These are phyloP conservation scores for Nematostella vectensis DNA, from an alignment of 92 coral and sea anemone species.

Conservation along the genomic window DNA sequence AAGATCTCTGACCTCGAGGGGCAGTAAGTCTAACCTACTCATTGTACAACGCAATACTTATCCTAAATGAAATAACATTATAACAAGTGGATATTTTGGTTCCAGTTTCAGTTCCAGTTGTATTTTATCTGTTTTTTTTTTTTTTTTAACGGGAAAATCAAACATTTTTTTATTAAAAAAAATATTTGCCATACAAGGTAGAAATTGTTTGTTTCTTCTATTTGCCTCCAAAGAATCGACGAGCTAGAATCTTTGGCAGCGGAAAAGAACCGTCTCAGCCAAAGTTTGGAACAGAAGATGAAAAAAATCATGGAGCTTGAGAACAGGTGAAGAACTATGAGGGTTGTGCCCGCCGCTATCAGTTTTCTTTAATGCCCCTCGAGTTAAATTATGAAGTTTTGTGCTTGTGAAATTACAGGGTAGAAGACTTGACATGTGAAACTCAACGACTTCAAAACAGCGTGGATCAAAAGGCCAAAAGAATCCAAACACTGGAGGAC, in stretches of 20 bases:
- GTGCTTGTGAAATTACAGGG: no score
- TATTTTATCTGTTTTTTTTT: neutral
- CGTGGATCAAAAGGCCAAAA: constrained; percentile 50
- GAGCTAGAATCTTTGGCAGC: constrained; percentile 50
- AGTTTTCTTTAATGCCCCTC: no score
- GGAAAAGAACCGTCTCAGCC: constrained; percentile 68
- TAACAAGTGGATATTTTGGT: neutral
- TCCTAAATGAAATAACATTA: no score
- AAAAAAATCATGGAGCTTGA: constrained; percentile 65
- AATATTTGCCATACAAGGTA: neutral
- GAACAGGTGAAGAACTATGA: constrained; percentile 45
- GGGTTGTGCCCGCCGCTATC: no score
- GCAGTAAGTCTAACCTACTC: no score
- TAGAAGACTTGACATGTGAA: constrained; percentile 70
- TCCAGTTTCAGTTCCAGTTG: neutral
- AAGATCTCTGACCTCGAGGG: constrained; percentile 70
- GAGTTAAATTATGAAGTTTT: no score
- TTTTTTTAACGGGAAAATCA: neutral
- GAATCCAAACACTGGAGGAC: constrained; percentile 67
- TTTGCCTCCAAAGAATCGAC: constrained; percentile 44
- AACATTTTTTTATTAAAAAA: no score
- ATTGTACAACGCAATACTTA: no score
- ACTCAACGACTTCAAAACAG: constrained; percentile 53
- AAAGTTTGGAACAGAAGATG: constrained; percentile 73
- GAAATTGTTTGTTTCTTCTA: no score